phyloP scores from a whole-genome alignment of 2,113 vertebrate genomes.

The Menura novaehollandiae region DNA sequence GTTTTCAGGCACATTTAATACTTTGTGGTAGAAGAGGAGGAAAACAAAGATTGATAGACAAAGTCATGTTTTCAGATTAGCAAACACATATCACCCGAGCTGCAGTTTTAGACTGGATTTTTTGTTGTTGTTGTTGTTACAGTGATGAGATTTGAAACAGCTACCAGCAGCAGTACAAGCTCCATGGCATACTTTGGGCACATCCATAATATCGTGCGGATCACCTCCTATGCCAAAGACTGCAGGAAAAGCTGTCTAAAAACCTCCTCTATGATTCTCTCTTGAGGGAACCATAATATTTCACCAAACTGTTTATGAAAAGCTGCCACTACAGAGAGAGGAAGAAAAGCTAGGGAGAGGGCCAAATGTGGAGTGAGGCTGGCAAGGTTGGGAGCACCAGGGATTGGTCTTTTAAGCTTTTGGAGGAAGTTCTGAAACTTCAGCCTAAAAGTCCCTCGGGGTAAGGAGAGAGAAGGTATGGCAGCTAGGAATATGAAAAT shows the following conservation, averaged over 20 bases:
- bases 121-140: background rate
- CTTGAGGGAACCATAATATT: background rate
- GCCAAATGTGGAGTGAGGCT: background rate
- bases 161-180: background rate
- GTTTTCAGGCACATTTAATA: background rate
- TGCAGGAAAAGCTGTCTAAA: background rate
- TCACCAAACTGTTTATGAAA: background rate
- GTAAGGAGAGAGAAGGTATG: background rate
- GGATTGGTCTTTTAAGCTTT: background rate
- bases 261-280: background rate
- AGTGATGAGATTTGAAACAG: background rate
- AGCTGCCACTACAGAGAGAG: background rate
- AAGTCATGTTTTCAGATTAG: background rate
- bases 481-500: background rate
- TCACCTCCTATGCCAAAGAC: background rate
- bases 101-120: background rate
- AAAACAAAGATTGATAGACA: background rate
- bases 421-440: background rate
- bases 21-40: background rate
- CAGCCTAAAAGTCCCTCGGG: background rate
- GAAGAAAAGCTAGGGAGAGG: background rate
- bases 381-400: background rate
- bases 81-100: background rate
- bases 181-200: background rate
- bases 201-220: accelerated